Percentiles rank a stretch among this genome's conserved stretches.
phyloP scores from a whole-genome alignment of 2,888 invertebrate genomes.

The Volucella inanis region DNA sequence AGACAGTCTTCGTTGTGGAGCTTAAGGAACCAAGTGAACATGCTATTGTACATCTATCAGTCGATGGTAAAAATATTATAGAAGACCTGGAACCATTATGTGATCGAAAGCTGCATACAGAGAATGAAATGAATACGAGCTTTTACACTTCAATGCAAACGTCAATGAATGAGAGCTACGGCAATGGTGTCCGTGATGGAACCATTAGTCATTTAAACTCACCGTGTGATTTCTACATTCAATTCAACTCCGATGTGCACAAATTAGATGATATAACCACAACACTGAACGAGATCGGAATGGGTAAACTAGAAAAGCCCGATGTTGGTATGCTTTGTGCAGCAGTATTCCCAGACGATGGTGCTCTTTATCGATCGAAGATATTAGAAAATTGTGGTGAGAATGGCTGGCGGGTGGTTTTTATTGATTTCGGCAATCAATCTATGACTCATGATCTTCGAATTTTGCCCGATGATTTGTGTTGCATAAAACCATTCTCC shows the following conservation, averaged over 20 bases:
- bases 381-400: conserved; percentile 90
- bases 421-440: conserved; percentile 88
- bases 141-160: conserved; percentile 75
- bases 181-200: conserved; percentile 81
- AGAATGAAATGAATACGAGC: conserved; percentile 73
- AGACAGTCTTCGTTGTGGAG: conserved; percentile 88
- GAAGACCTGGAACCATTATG: conserved; percentile 85
- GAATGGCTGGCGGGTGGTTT: conserved; percentile 88
- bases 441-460: conserved; percentile 85
- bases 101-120: conserved; percentile 79
- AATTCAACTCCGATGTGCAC: conserved; percentile 85
- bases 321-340: conserved; percentile 85
- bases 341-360: conserved; percentile 91
- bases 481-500: conserved; percentile 85
- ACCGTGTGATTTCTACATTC: conserved; percentile 90
- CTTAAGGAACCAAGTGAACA: conserved; percentile 87
- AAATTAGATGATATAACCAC: conserved; percentile 85
- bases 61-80: conserved; percentile 86
- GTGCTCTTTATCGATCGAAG: conserved; percentile 94
- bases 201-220: conserved; percentile 89
- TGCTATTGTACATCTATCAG: conserved; percentile 86
- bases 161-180: conserved; percentile 73
- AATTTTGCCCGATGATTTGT: conserved; percentile 85
- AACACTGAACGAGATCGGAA: conserved; percentile 64
- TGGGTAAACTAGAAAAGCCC: conserved; percentile 63